Evolutionary conservation across 1,140 invertebrate genomes (phyloP).

Genomic region (Drosophila athabasca): DNA sequence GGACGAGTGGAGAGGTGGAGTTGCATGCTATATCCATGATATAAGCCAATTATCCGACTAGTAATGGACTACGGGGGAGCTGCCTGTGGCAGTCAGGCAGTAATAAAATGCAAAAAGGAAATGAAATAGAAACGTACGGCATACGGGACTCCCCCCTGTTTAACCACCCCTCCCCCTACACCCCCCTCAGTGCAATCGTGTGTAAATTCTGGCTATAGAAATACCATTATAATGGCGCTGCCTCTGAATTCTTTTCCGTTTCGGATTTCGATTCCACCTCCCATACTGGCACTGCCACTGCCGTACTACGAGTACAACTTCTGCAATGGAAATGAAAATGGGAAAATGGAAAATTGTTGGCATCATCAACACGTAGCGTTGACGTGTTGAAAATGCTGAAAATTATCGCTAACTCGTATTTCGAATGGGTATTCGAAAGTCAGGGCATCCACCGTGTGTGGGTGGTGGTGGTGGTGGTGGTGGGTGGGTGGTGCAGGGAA

Average conservation of each 20-base stretch:
- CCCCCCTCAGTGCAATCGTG: conserved; percentile 39
- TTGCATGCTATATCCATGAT: too few relatives aligned
- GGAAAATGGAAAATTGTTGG: conserved; percentile 57
- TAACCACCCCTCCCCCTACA: too few relatives aligned
- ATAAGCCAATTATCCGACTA: too few relatives aligned
- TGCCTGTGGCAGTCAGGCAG: conserved; percentile 1
- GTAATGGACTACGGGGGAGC: too few relatives aligned
- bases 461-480: conserved; percentile 32
- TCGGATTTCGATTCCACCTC: neutral
- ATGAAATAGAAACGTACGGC: conserved; percentile 54
- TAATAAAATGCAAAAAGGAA: conserved; percentile 56
- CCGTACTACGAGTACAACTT: too few relatives aligned
- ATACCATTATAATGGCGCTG: conserved; percentile 41
- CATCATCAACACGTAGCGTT: conserved; percentile 69
- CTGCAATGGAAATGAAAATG: conserved; percentile 29
- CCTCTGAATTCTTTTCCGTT: conserved; percentile 20
- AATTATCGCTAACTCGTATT: conserved; percentile 38
- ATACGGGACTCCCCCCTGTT: too few relatives aligned
- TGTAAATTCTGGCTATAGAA: conserved; percentile 51
- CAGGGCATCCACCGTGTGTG: neutral
- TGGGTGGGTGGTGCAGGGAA: too few relatives aligned
- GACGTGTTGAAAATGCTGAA: conserved; percentile 70
- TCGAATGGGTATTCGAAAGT: neutral
- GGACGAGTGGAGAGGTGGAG: too few relatives aligned
- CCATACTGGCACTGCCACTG: too few relatives aligned